phyloP scores from a whole-genome alignment of 2,113 vertebrate genomes.

The Toxotes jaculatrix region DNA sequence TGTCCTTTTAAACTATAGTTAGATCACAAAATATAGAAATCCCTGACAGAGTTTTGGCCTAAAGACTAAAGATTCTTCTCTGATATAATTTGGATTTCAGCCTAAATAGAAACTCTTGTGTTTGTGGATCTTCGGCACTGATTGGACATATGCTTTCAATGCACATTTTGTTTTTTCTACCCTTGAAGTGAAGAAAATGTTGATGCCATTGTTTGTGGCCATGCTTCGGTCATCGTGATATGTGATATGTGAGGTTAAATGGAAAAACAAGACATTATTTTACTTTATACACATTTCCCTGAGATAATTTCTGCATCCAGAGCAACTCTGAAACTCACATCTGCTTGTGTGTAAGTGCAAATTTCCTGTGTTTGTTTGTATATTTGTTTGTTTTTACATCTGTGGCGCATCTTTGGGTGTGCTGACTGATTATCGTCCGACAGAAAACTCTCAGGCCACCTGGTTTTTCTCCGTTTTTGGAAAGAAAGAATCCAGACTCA shows the following conservation, averaged over 20 bases:
- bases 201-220: not conserved
- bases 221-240: slow-evolving; percentile 2
- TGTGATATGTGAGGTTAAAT: not conserved
- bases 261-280: not conserved
- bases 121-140: not conserved
- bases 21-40: not conserved
- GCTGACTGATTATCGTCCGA: not conserved
- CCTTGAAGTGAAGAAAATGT: not conserved
- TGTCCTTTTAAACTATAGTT: not conserved
- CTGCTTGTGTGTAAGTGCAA: not conserved
- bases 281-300: not conserved
- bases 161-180: not conserved
- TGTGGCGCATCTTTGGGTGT: slow-evolving; percentile 1
- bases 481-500: not conserved
- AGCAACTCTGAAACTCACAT: not conserved
- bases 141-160: slow-evolving; percentile 2
- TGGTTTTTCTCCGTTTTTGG: slow-evolving; percentile 18
- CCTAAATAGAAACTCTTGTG: not conserved
- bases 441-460: not conserved
- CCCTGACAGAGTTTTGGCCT: not conserved
- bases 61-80: not conserved
- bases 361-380: not conserved
- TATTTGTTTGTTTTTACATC: not conserved
- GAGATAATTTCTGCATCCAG: not conserved
- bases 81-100: not conserved